Percentiles rank a stretch among this genome's conserved stretches.
Evolutionary conservation across 2,888 invertebrate species (phyloP).

Genomic region (Oscheius sp.): DNA sequence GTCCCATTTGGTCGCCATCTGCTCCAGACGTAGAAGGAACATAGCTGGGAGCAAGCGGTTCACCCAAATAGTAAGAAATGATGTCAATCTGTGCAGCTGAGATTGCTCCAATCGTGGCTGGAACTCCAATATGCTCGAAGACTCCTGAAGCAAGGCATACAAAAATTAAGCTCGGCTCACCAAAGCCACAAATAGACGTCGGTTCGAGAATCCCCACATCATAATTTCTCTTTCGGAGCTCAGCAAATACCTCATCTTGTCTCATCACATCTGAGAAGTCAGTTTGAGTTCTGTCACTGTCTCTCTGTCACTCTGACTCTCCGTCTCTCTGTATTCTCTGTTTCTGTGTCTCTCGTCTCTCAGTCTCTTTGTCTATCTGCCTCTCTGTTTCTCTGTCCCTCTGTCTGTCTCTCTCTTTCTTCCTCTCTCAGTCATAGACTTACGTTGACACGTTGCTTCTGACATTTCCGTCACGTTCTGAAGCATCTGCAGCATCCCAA

Average conservation of each 20-base stretch:
- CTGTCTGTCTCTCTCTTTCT: slow-evolving; percentile 15
- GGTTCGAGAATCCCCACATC: slow-evolving; percentile 57
- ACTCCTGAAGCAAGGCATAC: slow-evolving; percentile 28
- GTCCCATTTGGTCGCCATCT: slow-evolving; percentile 18
- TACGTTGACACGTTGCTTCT: neutral
- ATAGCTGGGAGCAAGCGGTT: slow-evolving; percentile 22
- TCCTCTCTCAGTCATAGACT: neutral
- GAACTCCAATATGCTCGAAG: slow-evolving; percentile 47
- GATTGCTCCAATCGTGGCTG: slow-evolving; percentile 42
- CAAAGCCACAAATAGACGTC: slow-evolving; percentile 52
- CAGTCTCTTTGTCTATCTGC: no score
- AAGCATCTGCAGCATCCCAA: neutral
- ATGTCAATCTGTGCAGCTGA: slow-evolving; percentile 42
- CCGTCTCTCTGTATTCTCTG: no score
- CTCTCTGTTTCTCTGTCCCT: no score
- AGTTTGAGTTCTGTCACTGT: neutral
- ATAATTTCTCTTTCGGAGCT: slow-evolving; percentile 47
- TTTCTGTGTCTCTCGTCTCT: no score
- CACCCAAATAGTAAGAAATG: slow-evolving; percentile 41
- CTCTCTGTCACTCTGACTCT: no score
- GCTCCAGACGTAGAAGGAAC: neutral
- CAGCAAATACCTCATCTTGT: slow-evolving; percentile 40
- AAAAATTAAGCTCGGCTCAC: slow-evolving; percentile 8
- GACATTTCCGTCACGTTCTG: neutral
- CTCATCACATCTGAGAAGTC: slow-evolving; percentile 26